Evolutionary conservation across 1,140 invertebrate species (phyloP).

Genomic region (Drosophila cardini): DNA sequence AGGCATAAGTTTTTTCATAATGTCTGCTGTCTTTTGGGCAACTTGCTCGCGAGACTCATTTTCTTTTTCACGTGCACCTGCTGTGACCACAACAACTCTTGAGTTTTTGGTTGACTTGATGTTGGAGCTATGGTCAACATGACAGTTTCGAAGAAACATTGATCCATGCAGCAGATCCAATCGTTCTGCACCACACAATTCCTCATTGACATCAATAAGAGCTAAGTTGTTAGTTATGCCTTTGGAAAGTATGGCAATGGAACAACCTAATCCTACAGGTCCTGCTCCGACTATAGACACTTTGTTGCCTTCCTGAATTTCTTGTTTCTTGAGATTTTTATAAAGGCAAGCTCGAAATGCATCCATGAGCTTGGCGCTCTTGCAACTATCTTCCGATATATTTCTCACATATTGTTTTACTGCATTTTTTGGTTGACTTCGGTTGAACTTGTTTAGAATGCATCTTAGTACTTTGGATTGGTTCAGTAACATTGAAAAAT

Average conservation of each 20-base stretch:
- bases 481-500: not conserved
- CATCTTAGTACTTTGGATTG: not conserved
- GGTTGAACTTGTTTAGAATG: not conserved
- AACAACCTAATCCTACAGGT: slow-evolving; percentile 37
- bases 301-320: slow-evolving; percentile 22
- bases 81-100: slow-evolving; percentile 92
- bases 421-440: not conserved
- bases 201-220: slow-evolving; percentile 21
- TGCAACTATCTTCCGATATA: not conserved
- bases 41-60: slow-evolving; percentile 91
- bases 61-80: slow-evolving; percentile 91
- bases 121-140: slow-evolving; percentile 85
- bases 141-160: slow-evolving; percentile 33
- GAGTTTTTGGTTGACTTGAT: slow-evolving; percentile 90
- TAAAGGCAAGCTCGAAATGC: slow-evolving; percentile 32
- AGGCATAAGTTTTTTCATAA: slow-evolving; percentile 92
- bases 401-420: not conserved
- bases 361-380: not conserved
- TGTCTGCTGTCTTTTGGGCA: slow-evolving; percentile 93
- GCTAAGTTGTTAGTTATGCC: slow-evolving; percentile 30
- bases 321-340: slow-evolving; percentile 8
- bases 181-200: slow-evolving; percentile 10
- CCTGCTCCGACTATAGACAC: slow-evolving; percentile 46
- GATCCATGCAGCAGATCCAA: slow-evolving; percentile 47
- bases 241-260: slow-evolving; percentile 12